Percentiles rank a stretch among this genome's conserved stretches.
Conservation (phyloP, 2,888 invertebrate genomes). For the Troilus luridus region DNA sequence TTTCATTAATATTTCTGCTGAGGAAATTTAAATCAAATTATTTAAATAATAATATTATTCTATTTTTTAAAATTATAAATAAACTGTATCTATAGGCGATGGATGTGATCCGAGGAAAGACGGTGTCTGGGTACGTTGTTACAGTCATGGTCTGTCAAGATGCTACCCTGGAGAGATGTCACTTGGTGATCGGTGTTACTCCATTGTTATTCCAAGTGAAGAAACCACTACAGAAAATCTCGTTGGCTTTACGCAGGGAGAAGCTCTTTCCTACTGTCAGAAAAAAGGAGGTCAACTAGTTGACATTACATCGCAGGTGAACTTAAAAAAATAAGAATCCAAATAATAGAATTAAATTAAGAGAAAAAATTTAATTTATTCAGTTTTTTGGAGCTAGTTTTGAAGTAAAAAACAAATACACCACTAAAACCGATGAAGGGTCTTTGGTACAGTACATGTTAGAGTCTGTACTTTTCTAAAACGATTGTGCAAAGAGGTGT, state of each 20-base stretch:
- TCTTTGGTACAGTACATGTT: too few relatives aligned
- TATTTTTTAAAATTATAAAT: neutral
- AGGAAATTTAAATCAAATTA: too few relatives aligned
- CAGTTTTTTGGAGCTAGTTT: neutral
- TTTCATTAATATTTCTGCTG: neutral
- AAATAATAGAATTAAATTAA: neutral
- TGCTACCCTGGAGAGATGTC: constrained; percentile 72
- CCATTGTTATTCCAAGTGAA: constrained; percentile 68
- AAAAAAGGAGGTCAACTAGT: constrained; percentile 70
- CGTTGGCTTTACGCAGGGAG: constrained; percentile 69
- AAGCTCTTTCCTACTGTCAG: constrained; percentile 70
- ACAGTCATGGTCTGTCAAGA: constrained; percentile 68
- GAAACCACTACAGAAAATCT: constrained; percentile 66
- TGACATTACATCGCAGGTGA: constrained; percentile 70
- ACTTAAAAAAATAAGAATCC: neutral
- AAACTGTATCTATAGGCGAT: constrained; percentile 49
- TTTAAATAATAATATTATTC: neutral
- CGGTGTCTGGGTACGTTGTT: constrained; percentile 70
- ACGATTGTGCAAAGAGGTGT: too few relatives aligned
- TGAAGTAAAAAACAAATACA: too few relatives aligned
- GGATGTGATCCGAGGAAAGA: constrained; percentile 69
- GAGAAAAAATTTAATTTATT: neutral
- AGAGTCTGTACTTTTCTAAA: too few relatives aligned
- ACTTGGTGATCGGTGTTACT: constrained; percentile 72
- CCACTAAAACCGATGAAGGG: too few relatives aligned